Evolutionary conservation across 2,797 vertebrate genomes (phyloP), one percentile per base, ranked within the genome.

Genomic region (Schizopygopsis malacanthus): DNA sequence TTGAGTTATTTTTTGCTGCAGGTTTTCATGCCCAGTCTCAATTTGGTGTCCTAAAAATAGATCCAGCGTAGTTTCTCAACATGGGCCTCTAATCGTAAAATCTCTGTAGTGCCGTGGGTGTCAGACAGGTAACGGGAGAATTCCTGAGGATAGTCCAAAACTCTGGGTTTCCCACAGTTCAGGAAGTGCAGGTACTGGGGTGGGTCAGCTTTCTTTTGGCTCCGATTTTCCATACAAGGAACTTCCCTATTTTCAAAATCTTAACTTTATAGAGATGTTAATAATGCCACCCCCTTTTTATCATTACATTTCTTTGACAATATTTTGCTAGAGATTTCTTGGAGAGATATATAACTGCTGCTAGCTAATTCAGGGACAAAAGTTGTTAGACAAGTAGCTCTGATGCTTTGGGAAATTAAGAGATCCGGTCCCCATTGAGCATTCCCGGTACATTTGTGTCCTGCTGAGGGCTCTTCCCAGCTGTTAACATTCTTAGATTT

Each of bases 1-100:
- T 94, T 90, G 94, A 94, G 94, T 95, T 95, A 95, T 95, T 95
- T 90, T 95, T 92, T 93, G 94, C 93, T 93, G 91, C 91, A 93
- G 90, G 92, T 91, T 93, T 89, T 92, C 91, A 92, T 94, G 91
- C 93, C 92, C 89, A 88, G 91, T 91, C 91, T 91, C 50, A 91
- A 91, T 94, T 92, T 93, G 92, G 61, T 90, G 81, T 90, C 90
- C 92, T 92, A 93, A 95, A 94, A 95, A 95, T 95, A 96, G 94
- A 92, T 88, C 61, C 63, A 87, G 85, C 59, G 86, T 88, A 85
- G 89, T 91, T 91, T 89, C 84, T 93, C 90, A 91, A 92, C 89
- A 89, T 88, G 81, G 88, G 86, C 87, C 89, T 92, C 90, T 89
- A 87, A 90, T 91, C 90, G 88, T 96, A 93, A 95, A 95, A 92